These are phyloP conservation scores for Ceratothoa steindachneri DNA, from an alignment of 2,888 invertebrate genomes.

Conservation along the genomic window DNA sequence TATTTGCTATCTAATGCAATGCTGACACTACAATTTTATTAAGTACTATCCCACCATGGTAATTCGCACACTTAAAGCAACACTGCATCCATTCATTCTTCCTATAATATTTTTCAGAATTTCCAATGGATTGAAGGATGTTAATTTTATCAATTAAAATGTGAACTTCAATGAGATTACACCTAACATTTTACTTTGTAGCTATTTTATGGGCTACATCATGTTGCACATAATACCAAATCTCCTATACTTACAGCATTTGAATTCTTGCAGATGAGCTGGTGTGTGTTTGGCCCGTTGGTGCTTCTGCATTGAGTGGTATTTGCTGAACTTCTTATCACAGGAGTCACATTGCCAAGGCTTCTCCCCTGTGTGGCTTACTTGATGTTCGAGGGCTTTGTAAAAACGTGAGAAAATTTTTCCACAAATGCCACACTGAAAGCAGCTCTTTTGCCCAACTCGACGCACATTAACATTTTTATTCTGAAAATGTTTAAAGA, in stretches of 20 bases:
- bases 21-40: too few species aligned
- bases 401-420: conserved; percentile 29
- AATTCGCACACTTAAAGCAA: too few species aligned
- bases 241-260: conserved; percentile 30
- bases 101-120: too few species aligned
- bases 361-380: conserved; percentile 39
- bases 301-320: conserved; percentile 29
- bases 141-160: too few species aligned
- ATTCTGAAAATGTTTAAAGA: background rate
- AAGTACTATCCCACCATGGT: too few species aligned
- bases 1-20: too few species aligned
- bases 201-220: too few species aligned
- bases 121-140: too few species aligned
- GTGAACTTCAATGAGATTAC: too few species aligned
- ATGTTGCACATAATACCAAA: too few species aligned
- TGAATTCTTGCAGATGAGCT: conserved; percentile 25
- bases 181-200: too few species aligned
- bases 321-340: conserved; percentile 23
- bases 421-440: conserved; percentile 33
- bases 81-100: too few species aligned
- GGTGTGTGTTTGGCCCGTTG: conserved; percentile 25
- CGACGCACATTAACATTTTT: conserved; percentile 20
- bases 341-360: conserved; percentile 34
- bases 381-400: conserved; percentile 34
- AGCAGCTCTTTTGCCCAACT: conserved; percentile 24